Evolutionary conservation across 2,113 vertebrate genomes (phyloP).

Genomic region (Vidua chalybeata): DNA sequence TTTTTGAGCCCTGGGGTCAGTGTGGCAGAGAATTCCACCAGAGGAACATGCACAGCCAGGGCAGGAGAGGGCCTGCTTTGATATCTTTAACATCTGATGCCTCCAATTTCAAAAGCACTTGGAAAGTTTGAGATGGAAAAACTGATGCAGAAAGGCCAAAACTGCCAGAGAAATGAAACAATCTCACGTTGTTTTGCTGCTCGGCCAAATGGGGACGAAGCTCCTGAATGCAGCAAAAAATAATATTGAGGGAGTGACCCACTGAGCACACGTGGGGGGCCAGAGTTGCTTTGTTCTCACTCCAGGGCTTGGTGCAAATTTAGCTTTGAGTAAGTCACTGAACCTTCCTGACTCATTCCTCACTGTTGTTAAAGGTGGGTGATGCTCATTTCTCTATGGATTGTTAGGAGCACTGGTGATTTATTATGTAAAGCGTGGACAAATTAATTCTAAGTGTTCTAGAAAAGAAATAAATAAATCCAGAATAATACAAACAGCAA

Average conservation of each 20-base stretch:
- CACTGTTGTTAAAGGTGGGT: neutral
- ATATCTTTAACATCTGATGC: neutral
- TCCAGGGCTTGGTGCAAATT: neutral
- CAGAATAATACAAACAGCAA: neutral
- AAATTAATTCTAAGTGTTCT: neutral
- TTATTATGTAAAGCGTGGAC: neutral
- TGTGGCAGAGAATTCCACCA: accelerated
- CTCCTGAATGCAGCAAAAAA: neutral
- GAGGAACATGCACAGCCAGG: neutral
- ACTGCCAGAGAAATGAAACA: neutral
- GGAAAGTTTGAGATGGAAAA: conserved; percentile 50
- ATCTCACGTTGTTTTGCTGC: neutral
- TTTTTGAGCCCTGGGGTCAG: neutral
- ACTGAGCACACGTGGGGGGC: neutral
- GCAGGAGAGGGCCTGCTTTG: neutral
- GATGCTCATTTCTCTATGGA: neutral
- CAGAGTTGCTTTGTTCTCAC: neutral
- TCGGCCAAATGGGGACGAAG: neutral
- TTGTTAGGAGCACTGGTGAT: neutral
- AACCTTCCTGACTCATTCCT: conserved; percentile 19
- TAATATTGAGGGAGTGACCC: conserved; percentile 17
- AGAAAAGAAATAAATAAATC: neutral
- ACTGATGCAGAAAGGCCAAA: conserved; percentile 15
- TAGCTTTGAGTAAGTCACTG: neutral
- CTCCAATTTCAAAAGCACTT: conserved; percentile 3